phyloP scores from a whole-genome alignment of 2,888 invertebrate species.

The Leptura quadrifasciata region DNA sequence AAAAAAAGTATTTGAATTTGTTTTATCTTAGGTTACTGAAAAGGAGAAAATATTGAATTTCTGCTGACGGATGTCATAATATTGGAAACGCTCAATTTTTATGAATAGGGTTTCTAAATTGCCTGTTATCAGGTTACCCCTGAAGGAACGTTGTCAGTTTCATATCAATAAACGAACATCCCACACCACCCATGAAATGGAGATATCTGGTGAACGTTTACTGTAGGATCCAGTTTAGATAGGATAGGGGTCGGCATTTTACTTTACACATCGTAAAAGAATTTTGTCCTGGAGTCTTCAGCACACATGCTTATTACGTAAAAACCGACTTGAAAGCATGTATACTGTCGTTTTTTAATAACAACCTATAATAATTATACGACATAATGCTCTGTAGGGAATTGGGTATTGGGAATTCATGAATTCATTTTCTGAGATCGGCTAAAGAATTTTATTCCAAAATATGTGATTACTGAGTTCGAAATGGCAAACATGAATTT shows the following conservation, averaged over 20 bases:
- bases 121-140: neutral
- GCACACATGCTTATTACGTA: neutral
- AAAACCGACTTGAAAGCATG: neutral
- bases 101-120: conserved; percentile 7
- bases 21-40: neutral
- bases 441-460: too few species aligned
- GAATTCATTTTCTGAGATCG: too few species aligned
- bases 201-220: neutral
- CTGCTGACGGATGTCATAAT: neutral
- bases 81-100: neutral
- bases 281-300: neutral
- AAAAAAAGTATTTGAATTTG: too few species aligned
- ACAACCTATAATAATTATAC: too few species aligned
- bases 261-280: neutral
- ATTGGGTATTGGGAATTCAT: too few species aligned
- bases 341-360: neutral
- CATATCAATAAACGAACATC: neutral
- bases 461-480: too few species aligned
- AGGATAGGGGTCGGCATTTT: neutral
- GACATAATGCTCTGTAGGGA: too few species aligned
- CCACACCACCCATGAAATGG: neutral
- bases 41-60: neutral
- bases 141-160: conserved; percentile 4
- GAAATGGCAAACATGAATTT: too few species aligned
- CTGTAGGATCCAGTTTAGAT: neutral